phyloP scores from a whole-genome alignment of 1,140 invertebrate genomes.

The Aphelenchoides besseyi region DNA sequence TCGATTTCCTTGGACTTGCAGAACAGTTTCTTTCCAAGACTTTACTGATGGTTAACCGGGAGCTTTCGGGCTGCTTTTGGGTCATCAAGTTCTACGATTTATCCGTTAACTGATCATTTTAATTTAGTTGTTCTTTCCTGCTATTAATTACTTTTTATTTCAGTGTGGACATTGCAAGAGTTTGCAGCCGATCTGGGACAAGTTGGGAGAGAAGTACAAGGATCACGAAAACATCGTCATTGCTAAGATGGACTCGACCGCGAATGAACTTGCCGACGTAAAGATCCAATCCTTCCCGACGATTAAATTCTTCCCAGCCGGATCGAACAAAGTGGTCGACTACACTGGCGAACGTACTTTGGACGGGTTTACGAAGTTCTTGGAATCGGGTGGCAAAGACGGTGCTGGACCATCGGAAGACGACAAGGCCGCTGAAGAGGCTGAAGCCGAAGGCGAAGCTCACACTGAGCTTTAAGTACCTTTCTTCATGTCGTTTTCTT shows the following conservation, averaged over 20 bases:
- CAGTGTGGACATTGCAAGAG: constrained; percentile 53
- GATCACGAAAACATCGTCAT: constrained; percentile 80
- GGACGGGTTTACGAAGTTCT: constrained; percentile 84
- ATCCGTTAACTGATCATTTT: not conserved
- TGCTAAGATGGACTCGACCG: constrained; percentile 96
- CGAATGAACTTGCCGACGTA: constrained; percentile 85
- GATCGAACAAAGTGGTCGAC: constrained; percentile 72
- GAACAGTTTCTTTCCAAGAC: too few species aligned
- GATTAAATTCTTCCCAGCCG: constrained; percentile 77
- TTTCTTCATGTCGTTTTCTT: constrained; percentile 31
- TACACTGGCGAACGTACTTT: constrained; percentile 92
- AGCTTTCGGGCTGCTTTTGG: too few species aligned
- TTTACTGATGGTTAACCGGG: too few species aligned
- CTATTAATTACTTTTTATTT: not conserved
- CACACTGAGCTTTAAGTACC: constrained; percentile 50
- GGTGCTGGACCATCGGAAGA: constrained; percentile 64
- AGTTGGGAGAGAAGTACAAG: constrained; percentile 78
- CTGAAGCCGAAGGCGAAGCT: constrained; percentile 52
- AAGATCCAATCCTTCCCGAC: constrained; percentile 95
- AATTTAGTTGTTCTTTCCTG: not conserved
- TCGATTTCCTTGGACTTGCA: too few species aligned
- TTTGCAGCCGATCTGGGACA: constrained; percentile 90
- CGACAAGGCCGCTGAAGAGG: constrained; percentile 60
- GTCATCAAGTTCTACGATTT: constrained; percentile 7
- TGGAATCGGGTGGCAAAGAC: constrained; percentile 75